Base-by-base conservation (phyloP, 2,888 invertebrate species). In the Anthrax anthrax region DNA sequence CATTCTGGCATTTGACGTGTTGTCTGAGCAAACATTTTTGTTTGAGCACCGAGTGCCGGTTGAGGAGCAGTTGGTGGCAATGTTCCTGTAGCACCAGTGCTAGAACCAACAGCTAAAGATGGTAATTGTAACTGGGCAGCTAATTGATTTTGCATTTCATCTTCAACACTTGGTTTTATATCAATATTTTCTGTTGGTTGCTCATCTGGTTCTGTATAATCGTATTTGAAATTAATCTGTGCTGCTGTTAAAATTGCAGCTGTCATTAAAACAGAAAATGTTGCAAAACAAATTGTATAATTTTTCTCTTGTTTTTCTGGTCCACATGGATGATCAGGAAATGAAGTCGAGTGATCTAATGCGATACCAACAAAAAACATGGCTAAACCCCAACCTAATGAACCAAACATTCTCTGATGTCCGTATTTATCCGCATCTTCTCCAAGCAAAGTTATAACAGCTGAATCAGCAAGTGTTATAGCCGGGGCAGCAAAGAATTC, bases 401-500 rank as follows among this genome's bases (percentile, higher is more conserved):
- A 95, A 2, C 95, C 95, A 63, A 95, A 97, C 91, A 98, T 95
- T 55, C 97, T 79, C 70, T 97, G 97, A 60, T 92, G 87, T 0
- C 96, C 96, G 65, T 97, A 91, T 73, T 81, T 78, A 60, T 86
- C 86, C 1, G 85, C 83, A 61, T 87, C 89, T 60, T 91, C 90
- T 0, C 90, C 92, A 1, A 95, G 76, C 53, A 90, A 72, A 4
- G 87, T 87, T 51, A 92, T 85, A 38, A 88, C 90, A 8, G 90
- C 91, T 0, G 88, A 87, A 66, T 92, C 92, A 1, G 95, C 96
- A 43, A 97, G 72, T 0, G 95, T 92, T 54, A 96, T 85, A 36
- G 95, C 92, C 1, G 96, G 96, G 0, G 95, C 91, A 58, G 89
- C 87, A 70, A 97, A 95, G 72, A 97, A 97, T 71, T 98, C 98